phyloP scores from a whole-genome alignment of 35 echinoderm and acorn worm genomes.

The Heliocidaris tuberculata region DNA sequence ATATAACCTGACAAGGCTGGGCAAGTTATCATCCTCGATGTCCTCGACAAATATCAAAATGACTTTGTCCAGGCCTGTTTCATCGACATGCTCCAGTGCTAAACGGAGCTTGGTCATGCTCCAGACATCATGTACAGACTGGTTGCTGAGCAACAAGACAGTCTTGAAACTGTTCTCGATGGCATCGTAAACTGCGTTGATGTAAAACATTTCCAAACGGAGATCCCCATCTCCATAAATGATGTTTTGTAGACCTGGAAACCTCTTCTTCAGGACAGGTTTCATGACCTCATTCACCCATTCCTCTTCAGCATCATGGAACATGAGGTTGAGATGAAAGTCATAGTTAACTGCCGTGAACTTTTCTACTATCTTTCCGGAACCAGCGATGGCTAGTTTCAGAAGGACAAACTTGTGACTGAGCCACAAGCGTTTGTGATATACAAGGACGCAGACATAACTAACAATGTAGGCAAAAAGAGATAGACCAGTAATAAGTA shows the following conservation, averaged over 20 bases:
- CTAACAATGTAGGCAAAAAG: neutral
- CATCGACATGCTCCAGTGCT: neutral
- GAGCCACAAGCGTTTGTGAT: neutral
- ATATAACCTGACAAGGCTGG: neutral
- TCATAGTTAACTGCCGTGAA: neutral
- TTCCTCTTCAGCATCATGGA: neutral
- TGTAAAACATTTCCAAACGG: neutral
- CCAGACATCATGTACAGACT: neutral
- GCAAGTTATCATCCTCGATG: neutral
- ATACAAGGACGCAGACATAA: neutral
- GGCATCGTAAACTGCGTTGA: neutral
- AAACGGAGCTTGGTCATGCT: neutral
- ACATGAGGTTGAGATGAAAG: conserved; percentile 9
- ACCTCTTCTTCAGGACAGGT: neutral
- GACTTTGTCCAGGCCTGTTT: neutral
- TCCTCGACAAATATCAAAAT: neutral
- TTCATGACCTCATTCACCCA: neutral
- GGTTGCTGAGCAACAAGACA: neutral
- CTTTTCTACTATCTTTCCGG: neutral
- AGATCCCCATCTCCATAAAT: neutral
- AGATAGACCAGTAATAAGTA: neutral
- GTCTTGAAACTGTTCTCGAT: conserved; percentile 3
- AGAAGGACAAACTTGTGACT: neutral
- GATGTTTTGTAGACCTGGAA: neutral
- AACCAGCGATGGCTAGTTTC: neutral